Evolutionary conservation across 2,888 invertebrate genomes (phyloP), one percentile per base, ranked within the genome.

Genomic region (Rhagonycha lutea): DNA sequence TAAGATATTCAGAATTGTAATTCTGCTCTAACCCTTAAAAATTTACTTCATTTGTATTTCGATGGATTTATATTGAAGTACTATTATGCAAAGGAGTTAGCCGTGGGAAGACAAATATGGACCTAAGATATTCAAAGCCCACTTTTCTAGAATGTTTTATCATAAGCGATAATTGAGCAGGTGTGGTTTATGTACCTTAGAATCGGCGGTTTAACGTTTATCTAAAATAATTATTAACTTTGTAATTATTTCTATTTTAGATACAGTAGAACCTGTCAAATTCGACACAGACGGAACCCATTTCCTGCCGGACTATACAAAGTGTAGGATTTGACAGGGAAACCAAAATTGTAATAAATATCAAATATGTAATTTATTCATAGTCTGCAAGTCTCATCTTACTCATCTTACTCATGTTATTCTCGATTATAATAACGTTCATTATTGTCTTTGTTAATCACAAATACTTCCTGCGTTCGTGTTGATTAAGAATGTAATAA

Each of bases 121-220:
- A 70, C 77, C 77, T 65, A 71, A 77, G 71, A 73, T 76, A 75
- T 75, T 77, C 77, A 75, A 79, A 78, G 79, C 82, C 81, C 83
- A 81, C 81, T 82, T 81, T 76, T 70, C 74, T 75, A 74, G 80
- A 83, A 83, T 83, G 82, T 82, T 83, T 47, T 83, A 83, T 83
- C 83, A 82, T 79, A 81, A 78, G 82, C 81, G 83, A 83, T 84
- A 83, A 84, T 83, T 84, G 84, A 82, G 83, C 84, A 84, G 84
- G 84, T 84, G 83, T 83, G 83, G 83, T 80, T 76, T 81, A 75
- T 79, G 74, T 76, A 76, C 79, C 73, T 61, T 74, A 72, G 47
- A 47, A 47, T 47, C 7, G 47, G 12, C 47, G 47, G 47, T 47
- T 47, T 61, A 71, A 62, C 71, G 11, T 70, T 70, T 32, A 62